These are phyloP conservation scores for Lomographa bimaculata DNA, from an alignment of 2,888 invertebrate species.

Conservation along the genomic window DNA sequence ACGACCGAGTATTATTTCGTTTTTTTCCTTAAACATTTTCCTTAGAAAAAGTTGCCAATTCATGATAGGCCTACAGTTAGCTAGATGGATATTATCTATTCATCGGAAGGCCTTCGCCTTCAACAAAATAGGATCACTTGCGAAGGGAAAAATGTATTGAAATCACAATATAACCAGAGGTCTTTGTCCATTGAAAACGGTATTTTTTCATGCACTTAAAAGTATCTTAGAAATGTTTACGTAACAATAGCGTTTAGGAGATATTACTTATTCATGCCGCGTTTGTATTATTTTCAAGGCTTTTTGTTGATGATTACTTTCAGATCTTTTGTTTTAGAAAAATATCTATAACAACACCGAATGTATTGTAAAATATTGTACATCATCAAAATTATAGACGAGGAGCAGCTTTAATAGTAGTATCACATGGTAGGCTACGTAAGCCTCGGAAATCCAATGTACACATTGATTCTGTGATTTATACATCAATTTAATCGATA, in stretches of 20 bases:
- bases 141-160: slow-evolving; percentile 76
- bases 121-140: slow-evolving; percentile 75
- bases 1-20: slow-evolving; percentile 44
- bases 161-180: slow-evolving; percentile 77
- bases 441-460: slow-evolving; percentile 20
- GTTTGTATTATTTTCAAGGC: slow-evolving; percentile 53
- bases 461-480: slow-evolving; percentile 36
- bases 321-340: slow-evolving; percentile 12
- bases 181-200: slow-evolving; percentile 68
- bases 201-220: slow-evolving; percentile 44
- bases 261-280: slow-evolving; percentile 73
- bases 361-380: too few relatives aligned
- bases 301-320: slow-evolving; percentile 43
- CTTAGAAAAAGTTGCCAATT: slow-evolving; percentile 65
- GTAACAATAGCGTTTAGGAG: slow-evolving; percentile 70
- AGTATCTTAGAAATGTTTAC: slow-evolving; percentile 61
- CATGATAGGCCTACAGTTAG: slow-evolving; percentile 69
- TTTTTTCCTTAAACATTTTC: slow-evolving; percentile 49
- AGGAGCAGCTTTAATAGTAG: too few relatives aligned
- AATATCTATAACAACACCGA: too few relatives aligned
- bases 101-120: slow-evolving; percentile 59
- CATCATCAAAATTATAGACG: too few relatives aligned
- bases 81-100: slow-evolving; percentile 51
- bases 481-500: slow-evolving; percentile 67
- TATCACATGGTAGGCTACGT: too few relatives aligned